Evolutionary conservation across 1,140 invertebrate genomes (phyloP).

Genomic region (Gryon sp.): DNA sequence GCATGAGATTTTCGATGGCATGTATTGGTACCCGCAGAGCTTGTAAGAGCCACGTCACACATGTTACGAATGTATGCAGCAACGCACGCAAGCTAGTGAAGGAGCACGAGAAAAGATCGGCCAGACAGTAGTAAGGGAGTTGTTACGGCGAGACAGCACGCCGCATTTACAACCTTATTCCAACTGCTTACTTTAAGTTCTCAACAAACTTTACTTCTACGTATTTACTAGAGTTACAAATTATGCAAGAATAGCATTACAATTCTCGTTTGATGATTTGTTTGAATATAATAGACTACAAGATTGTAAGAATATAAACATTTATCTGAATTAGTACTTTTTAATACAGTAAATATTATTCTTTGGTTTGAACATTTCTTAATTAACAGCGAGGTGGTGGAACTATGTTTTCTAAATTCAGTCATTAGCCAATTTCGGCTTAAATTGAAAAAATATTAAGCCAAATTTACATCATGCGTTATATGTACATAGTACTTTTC

Average conservation of each 20-base stretch:
- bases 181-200: conserved; percentile 1
- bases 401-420: too few relatives aligned
- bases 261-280: background rate
- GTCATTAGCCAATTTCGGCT: too few relatives aligned
- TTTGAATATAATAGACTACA: too few relatives aligned
- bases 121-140: conserved; percentile 45
- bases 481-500: too few relatives aligned
- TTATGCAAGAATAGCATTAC: background rate
- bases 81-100: conserved; percentile 26
- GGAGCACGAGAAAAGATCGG: conserved; percentile 33
- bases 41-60: conserved; percentile 34
- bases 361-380: too few relatives aligned
- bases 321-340: too few relatives aligned
- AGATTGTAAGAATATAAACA: too few relatives aligned
- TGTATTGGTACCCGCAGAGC: conserved; percentile 28
- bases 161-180: conserved; percentile 23
- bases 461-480: too few relatives aligned
- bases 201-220: background rate
- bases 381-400: too few relatives aligned
- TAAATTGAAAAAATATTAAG: too few relatives aligned
- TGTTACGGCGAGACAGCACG: conserved; percentile 26
- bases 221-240: conserved; percentile 6
- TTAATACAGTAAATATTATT: too few relatives aligned
- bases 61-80: conserved; percentile 20
- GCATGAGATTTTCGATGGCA: conserved; percentile 36